phyloP scores from a whole-genome alignment of 2,797 vertebrate species.

The Muraenolepis orangiensis region DNA sequence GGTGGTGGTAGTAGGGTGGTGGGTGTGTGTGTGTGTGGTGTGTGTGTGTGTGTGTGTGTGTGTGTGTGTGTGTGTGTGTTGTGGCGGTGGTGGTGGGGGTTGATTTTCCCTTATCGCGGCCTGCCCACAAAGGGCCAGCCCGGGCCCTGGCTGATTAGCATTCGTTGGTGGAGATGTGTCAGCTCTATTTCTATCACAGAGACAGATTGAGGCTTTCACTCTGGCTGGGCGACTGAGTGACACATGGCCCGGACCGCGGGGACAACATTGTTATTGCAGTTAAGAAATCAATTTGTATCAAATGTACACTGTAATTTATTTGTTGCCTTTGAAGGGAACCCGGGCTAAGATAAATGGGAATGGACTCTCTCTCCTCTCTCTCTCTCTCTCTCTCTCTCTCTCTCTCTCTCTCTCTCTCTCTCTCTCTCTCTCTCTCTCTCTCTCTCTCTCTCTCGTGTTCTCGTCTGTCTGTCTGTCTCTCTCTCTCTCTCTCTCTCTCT shows the following conservation, averaged over 20 bases:
- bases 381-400: slow-evolving; percentile 23
- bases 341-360: slow-evolving; percentile 99
- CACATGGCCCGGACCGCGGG: slow-evolving; percentile 96
- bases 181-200: slow-evolving; percentile 95
- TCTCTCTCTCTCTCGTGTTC: slow-evolving; percentile 34
- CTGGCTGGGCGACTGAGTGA: slow-evolving; percentile 92
- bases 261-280: slow-evolving; percentile 99
- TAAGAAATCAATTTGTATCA: slow-evolving; percentile 99
- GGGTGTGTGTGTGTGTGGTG: not conserved
- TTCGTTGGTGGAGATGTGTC: slow-evolving; percentile 87
- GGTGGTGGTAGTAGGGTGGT: not conserved
- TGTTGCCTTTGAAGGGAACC: slow-evolving; percentile 99
- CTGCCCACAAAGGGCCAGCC: slow-evolving; percentile 95
- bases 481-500: slow-evolving; percentile 13
- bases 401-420: slow-evolving; percentile 34
- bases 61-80: slow-evolving; percentile 46
- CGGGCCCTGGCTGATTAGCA: slow-evolving; percentile 92
- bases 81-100: slow-evolving; percentile 58
- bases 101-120: slow-evolving; percentile 95
- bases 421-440: slow-evolving; percentile 15
- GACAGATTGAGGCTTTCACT: slow-evolving; percentile 99
- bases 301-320: slow-evolving; percentile 99
- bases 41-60: slow-evolving; percentile 45
- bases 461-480: not conserved
- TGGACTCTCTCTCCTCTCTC: slow-evolving; percentile 67